Evolutionary conservation across 2,797 vertebrate genomes (phyloP), one percentile per base, ranked within the genome.

Genomic region (Sparidentex hasta): DNA sequence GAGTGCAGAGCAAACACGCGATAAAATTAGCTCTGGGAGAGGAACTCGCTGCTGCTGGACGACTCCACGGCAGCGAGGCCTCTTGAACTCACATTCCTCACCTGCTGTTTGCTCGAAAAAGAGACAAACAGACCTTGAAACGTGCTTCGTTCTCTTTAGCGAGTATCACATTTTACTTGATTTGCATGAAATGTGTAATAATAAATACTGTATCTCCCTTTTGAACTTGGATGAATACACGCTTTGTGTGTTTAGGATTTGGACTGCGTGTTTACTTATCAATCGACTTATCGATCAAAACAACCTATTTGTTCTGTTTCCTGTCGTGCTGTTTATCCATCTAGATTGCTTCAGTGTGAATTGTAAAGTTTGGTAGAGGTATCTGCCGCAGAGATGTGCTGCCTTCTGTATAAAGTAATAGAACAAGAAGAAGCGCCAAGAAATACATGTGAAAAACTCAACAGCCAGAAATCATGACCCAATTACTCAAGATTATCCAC

Each of bases 21-120:
- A 71, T 87, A 79, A 88, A 84, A 83, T 85, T 46, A 84, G 79
- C 75, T 81, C 70, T 23, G 18, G 74, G 64, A 48, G 51, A 46
- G 18, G 64, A 81, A 69, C 21, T 76, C 65, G 66, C 23, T 57
- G 71, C 52, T 70, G 55, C 48, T 72, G 48, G 27, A 62, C 65
- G 73, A 79, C 71, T 82, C 64, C 67, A 13, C 65, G 46, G 70
- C 67, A 81, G 75, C 71, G 63, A 61, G 52, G 48, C 67, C 76
- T 68, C 41, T 67, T 9, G 52, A 81, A 65, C 57, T 74, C 58
- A 78, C 25, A 80, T 74, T 61, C 62, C 46, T 81, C 59, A 74
- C 38, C 55, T 54, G 33, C 63, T 65, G 27, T 33, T 71, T 17
- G 59, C 44, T 41, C 33, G 33, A 33, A 33, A 20, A 21, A 63